Evolutionary conservation across 2,888 invertebrate species (phyloP).

Genomic region (Dicranocentrus wangi): DNA sequence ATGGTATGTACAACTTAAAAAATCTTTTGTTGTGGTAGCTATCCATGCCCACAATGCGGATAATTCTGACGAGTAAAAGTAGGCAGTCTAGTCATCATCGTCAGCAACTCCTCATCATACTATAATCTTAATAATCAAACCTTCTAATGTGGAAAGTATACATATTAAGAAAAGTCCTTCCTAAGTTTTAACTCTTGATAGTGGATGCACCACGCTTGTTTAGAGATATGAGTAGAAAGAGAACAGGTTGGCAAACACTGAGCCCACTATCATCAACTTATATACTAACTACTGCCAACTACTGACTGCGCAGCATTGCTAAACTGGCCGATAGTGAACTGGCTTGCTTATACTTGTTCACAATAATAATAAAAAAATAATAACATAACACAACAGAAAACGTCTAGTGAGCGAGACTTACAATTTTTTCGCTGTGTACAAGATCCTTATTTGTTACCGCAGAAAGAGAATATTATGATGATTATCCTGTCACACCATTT

Average conservation of each 20-base stretch:
- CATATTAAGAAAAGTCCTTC: not conserved
- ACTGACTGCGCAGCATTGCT: not conserved
- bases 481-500: conserved; percentile 15
- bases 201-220: not conserved
- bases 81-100: not conserved
- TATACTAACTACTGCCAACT: too few relatives aligned
- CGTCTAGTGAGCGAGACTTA: conserved; percentile 4
- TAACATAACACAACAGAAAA: conserved; percentile 2
- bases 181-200: not conserved
- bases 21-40: too few relatives aligned
- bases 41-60: too few relatives aligned
- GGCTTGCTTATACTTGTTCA: conserved; percentile 21
- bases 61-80: too few relatives aligned
- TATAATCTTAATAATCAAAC: not conserved
- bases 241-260: conserved; percentile 7
- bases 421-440: not conserved
- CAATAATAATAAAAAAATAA: not conserved
- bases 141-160: conserved; percentile 13
- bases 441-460: not conserved
- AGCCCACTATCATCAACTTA: too few relatives aligned
- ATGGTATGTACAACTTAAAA: too few relatives aligned
- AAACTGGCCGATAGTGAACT: conserved; percentile 5
- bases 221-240: not conserved
- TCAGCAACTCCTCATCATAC: not conserved
- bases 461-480: not conserved